Base-by-base conservation (phyloP, 2,888 invertebrate genomes). In the Perdita meconis region DNA sequence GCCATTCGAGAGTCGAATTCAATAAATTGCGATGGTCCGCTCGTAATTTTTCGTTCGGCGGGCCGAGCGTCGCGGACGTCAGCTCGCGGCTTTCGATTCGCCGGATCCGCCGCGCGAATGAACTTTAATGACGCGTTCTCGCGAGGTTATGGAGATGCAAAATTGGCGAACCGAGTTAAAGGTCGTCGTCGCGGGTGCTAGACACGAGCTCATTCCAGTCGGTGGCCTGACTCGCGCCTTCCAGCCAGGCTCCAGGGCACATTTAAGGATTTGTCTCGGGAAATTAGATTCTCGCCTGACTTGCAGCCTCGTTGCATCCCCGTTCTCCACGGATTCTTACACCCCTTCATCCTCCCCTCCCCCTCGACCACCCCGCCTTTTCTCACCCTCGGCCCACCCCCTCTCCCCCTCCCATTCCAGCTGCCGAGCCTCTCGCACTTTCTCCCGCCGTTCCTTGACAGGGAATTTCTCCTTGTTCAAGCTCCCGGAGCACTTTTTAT, bases 261-360 rank as follows among this genome's bases (percentile, higher is more conserved):
- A 87, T 90, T 90, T 88, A 89, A 90, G 90, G 90, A 89, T 90
- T 91, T 90, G 89, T 90, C 90, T 88, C 90, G 89, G 89, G 89
- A 89, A 92, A 91, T 91, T 90, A 92, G 90, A 90, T 90, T 90
- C 88, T 90, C 88, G 89, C 86, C 83, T 87, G 89, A 90, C 89
- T 90, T 90, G 89, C 87, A 88, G 83, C 84, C 83, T 78, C 85
- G 82, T 84, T 86, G 84, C 86, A 84, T 79, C 85, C 71, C 81
- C 66, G 71, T 69, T 80, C 82, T 72, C 80, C 78, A 79, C 77
- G 79, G 72, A 85, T 79, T 79, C 85, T 81, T 76, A 64, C n/a
- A n/a, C n/a, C n/a, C n/a, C n/a, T n/a, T n/a, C n/a, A n/a, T n/a
- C n/a, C n/a, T n/a, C n/a, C n/a, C n/a, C n/a, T n/a, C 82, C 71